These are phyloP conservation scores for Pogonocichla stellata DNA, from an alignment of 2,113 vertebrate species.

Conservation along the genomic window DNA sequence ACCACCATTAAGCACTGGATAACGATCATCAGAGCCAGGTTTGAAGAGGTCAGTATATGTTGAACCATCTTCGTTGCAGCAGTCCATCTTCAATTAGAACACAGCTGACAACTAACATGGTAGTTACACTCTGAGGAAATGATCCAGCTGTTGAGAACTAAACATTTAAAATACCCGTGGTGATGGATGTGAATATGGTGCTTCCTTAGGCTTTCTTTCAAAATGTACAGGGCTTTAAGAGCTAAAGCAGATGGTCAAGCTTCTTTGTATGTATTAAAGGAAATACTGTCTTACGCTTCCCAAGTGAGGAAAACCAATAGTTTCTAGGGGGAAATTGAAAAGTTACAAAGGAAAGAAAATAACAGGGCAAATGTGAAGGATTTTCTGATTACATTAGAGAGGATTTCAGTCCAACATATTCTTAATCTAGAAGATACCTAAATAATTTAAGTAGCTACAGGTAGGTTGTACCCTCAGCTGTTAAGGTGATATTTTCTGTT, in stretches of 20 bases:
- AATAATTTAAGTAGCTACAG: background rate
- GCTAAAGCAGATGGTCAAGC: conserved; percentile 19
- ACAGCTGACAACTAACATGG: background rate
- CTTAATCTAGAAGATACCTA: background rate
- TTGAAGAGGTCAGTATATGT: conserved; percentile 89
- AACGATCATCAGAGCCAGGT: conserved; percentile 96
- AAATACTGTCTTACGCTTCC: background rate
- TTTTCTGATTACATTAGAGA: background rate
- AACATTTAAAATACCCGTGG: conserved; percentile 10
- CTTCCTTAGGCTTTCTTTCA: conserved; percentile 18
- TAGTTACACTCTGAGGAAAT: background rate
- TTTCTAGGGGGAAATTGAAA: background rate
- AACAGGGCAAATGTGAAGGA: background rate
- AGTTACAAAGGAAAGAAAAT: background rate
- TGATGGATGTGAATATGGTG: background rate
- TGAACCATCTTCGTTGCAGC: background rate
- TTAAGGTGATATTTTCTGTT: background rate
- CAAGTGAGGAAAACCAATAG: background rate
- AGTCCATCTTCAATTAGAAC: background rate
- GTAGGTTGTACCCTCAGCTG: background rate
- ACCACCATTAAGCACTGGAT: conserved; percentile 99
- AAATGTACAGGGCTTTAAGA: background rate
- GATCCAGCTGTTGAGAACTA: conserved; percentile 9
- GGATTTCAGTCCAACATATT: background rate
- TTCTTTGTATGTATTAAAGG: conserved; percentile 23